A percentile compares a stretch with the other conserved stretches of the same genome.
Conservation (phyloP, 2,113 vertebrate genomes). For the Bufo bufo region DNA sequence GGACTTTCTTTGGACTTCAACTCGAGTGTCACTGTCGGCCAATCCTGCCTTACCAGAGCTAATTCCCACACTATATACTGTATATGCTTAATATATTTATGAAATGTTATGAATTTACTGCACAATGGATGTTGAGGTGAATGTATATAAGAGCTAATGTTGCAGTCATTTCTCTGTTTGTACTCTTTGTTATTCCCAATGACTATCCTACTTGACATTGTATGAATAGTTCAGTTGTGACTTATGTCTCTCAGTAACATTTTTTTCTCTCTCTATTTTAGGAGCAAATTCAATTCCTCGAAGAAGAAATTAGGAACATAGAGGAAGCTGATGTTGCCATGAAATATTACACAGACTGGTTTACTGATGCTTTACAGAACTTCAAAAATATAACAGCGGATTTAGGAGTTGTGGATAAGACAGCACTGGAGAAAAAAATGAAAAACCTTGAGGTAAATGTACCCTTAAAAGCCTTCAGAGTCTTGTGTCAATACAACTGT, state of each 20-base stretch:
- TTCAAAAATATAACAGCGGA: conserved; percentile 76
- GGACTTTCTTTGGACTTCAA: no score
- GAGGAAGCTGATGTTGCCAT: conserved; percentile 86
- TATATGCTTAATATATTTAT: no score
- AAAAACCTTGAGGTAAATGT: conserved; percentile 87
- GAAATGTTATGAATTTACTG: no score
- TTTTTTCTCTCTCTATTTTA: conserved; percentile 60
- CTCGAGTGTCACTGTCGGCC: no score
- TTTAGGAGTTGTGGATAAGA: conserved; percentile 79
- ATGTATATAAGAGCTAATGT: no score
- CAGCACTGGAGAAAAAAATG: conserved; percentile 85
- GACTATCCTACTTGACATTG: neutral
- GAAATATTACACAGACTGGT: conserved; percentile 85
- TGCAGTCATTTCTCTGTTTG: no score
- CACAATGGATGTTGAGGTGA: no score
- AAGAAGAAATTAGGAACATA: conserved; percentile 87
- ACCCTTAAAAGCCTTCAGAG: neutral
- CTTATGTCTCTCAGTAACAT: neutral
- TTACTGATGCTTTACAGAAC: conserved; percentile 78
- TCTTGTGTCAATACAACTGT: neutral
- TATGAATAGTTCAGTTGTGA: neutral
- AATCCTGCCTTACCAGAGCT: no score
- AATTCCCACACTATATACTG: no score
- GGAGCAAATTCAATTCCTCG: conserved; percentile 90
- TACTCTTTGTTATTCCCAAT: no score